phyloP scores from a whole-genome alignment of 2,888 invertebrate species.

The Cephonodes hylas region DNA sequence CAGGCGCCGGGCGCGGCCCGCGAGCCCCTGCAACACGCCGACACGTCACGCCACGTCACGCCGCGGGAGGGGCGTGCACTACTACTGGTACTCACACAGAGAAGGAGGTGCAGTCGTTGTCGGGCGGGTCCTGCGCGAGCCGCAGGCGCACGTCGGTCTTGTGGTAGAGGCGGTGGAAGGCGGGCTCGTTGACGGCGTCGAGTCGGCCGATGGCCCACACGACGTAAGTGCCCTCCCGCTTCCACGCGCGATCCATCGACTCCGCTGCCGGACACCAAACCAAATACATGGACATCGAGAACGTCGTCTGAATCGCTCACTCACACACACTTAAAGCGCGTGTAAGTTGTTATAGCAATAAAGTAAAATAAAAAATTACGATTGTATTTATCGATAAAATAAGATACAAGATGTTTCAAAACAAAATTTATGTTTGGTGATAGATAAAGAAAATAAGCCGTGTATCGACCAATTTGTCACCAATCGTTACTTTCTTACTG shows the following conservation, averaged over 20 bases:
- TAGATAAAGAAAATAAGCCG: no score
- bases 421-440: no score
- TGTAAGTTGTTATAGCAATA: no score
- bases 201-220: conserved; percentile 93
- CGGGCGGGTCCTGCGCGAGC: conserved; percentile 83
- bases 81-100: conserved; percentile 72
- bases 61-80: background rate
- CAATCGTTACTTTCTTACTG: no score
- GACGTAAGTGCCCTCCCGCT: conserved; percentile 83
- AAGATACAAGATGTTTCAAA: no score
- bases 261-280: conserved; percentile 82
- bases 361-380: no score
- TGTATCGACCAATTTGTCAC: no score
- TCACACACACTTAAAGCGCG: no score
- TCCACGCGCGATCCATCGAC: conserved; percentile 87
- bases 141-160: conserved; percentile 85
- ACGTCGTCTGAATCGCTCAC: no score
- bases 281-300: no score
- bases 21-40: conserved; percentile 27
- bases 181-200: conserved; percentile 88
- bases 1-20: conserved; percentile 61
- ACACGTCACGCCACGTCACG: background rate
- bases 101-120: conserved; percentile 88
- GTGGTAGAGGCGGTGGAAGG: conserved; percentile 91
- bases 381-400: no score